Conservation (phyloP, 2,797 vertebrate genomes). For the Nyctibius grandis region DNA sequence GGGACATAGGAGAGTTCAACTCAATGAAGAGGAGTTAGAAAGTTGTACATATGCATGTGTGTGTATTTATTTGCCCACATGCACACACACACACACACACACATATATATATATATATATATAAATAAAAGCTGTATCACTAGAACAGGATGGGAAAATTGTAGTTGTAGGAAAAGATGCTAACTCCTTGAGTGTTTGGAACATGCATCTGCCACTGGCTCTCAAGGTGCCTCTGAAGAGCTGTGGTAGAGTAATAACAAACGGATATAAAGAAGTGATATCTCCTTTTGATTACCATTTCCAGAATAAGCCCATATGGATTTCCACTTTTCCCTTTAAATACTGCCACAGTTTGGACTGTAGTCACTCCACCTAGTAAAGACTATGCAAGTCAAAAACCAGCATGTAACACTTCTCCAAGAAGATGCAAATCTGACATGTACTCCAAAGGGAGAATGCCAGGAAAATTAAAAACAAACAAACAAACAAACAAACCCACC, state of each 20-base stretch:
- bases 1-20: neutral
- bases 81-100: rapidly evolving
- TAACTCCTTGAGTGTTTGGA: neutral
- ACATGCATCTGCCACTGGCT: neutral
- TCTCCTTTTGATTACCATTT: neutral
- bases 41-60: neutral
- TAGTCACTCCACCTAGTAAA: neutral
- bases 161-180: neutral
- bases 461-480: neutral
- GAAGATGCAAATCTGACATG: neutral
- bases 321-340: neutral
- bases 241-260: neutral
- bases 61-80: neutral
- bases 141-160: neutral
- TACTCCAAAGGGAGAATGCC: neutral
- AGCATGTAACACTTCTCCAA: neutral
- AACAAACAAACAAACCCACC: neutral
- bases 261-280: neutral
- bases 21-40: neutral
- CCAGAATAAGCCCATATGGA: neutral
- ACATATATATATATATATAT: neutral
- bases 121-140: neutral
- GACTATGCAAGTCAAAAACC: neutral
- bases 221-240: neutral
- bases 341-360: neutral